Base-by-base conservation (phyloP, 35 echinoderm and acorn worm species). In the Acanthaster planci region DNA sequence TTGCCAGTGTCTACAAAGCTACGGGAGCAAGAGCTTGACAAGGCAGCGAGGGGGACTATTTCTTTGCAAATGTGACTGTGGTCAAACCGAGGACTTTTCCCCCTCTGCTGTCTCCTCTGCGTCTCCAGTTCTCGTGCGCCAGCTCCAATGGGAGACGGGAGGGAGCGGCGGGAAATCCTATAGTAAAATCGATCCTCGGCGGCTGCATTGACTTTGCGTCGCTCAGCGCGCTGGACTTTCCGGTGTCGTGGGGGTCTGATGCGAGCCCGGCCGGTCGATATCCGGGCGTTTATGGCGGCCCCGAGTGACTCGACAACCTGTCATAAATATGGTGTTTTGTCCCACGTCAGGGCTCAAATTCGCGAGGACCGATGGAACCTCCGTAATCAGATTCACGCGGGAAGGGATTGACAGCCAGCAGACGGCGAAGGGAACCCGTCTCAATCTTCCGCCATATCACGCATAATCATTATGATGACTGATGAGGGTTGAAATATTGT, bases 161-260 rank as follows among this genome's bases (percentile, higher is more conserved):
- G 4, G 42, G 42, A 47, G 42, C 42, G 42, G 12, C 42, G 42
- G 26, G 34, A 72, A 72, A 72, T 72, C 64, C 64, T 72, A 72
- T 34, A 21, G 64, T 72, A 2, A 72, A 59, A 72, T 72, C 64
- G 64, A 72, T 72, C 64, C 26, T n/a, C 23, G 26, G 1, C 9
- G 14, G 34, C 64, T n/a, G 56, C 64, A 72, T 72, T 72, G 64
- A 72, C 64, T 72, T 72, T 72, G 30, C 64, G 64, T 72, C 64
- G 64, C 64, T 72, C 64, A 72, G 26, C 64, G 64, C 2, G 26
- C 34, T 10, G 64, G 23, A 21, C 23, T 26, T 72, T 72, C 64
- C 64, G 64, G 64, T 72, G 64, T 72, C 64, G 64, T 8, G 22
- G 18, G 34, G 64, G 64, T 72, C 64, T 34, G 64, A 34, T 59